Evolutionary conservation across 1,140 invertebrate genomes (phyloP).

Genomic region (Bombus turneri): DNA sequence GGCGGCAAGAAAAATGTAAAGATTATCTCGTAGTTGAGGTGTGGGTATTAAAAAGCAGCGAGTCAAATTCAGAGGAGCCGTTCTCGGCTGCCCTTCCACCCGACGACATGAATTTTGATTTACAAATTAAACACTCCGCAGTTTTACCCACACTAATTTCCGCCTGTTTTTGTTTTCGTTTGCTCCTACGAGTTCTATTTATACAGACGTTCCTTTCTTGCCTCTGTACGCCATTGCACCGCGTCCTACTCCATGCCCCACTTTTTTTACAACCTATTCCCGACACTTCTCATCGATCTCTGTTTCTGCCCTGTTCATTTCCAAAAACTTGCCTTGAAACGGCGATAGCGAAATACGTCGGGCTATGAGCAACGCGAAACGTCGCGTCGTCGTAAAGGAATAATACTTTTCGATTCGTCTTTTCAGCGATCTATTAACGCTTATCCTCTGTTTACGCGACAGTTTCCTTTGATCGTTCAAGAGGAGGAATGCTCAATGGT

Average conservation of each 20-base stretch:
- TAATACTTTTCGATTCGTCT: no score
- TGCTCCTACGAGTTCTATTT: slow-evolving; percentile 54
- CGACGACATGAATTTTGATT: slow-evolving; percentile 61
- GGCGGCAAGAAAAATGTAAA: not conserved
- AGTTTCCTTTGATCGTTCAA: no score
- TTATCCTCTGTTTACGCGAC: no score
- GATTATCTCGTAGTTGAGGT: slow-evolving; percentile 8
- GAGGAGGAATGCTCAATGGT: not conserved
- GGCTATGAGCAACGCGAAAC: no score
- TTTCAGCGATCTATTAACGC: no score
- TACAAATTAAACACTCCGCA: slow-evolving; percentile 53
- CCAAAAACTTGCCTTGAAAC: slow-evolving; percentile 4
- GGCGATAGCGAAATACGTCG: not conserved
- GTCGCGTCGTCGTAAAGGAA: no score
- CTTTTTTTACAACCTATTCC: slow-evolving; percentile 9
- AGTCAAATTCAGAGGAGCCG: slow-evolving; percentile 19
- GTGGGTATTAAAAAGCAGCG: slow-evolving; percentile 25
- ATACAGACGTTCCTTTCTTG: slow-evolving; percentile 43
- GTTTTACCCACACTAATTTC: slow-evolving; percentile 50
- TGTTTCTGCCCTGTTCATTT: slow-evolving; percentile 1
- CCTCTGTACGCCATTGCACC: not conserved
- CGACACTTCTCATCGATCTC: slow-evolving; percentile 36
- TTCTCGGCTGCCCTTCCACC: not conserved
- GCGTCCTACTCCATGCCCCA: slow-evolving; percentile 3
- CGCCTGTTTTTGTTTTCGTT: slow-evolving; percentile 47